Base-by-base conservation (phyloP, 2,888 invertebrate genomes). In the Chalcis sispes region DNA sequence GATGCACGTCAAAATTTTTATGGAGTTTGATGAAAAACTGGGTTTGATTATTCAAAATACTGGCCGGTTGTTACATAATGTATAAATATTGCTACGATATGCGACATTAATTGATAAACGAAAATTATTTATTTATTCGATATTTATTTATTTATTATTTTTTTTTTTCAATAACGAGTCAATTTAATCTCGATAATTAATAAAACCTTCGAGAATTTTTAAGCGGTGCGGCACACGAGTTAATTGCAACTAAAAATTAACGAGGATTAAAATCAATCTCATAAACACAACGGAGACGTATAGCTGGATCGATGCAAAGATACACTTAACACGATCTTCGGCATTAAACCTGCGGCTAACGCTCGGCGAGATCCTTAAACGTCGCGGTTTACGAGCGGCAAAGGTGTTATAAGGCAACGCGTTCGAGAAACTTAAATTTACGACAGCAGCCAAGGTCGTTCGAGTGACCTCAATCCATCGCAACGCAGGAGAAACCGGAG, bases 381-480 rank as follows among this genome's bases (percentile, higher is more conserved):
- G 73, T 67, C 73, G 56, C 10, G 61, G 64, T 48, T 72, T 56
- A 54, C 46, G 58, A 36, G 48, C 50, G 10, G 25, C 36, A 32
- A 25, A n/a, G 36, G 23, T 18, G 40, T 32, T 10, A 10, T 56
- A 20, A 7, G 5, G 40, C 40, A 54, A 18, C 10, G 42, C 42
- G 23, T 58, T 52, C 27, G 70, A 75, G 71, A 70, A 52, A 48
- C 27, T 27, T 40, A 69, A 64, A 72, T 72, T 72, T 72, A 72
- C 69, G 72, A 76, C 62, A 69, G 36, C 20, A 20, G 42, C 62
- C 77, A 77, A 77, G 77, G 77, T 72, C 72, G 62, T 18, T 7
- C 15, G 13, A 1, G 8, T 15, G 69, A 58, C 76, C 76, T 67
- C 76, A 59, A 76, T 72, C 48, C 70, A 54, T 70, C 54, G 59